Evolutionary conservation across 2,113 vertebrate species (phyloP), one percentile per base, ranked within the genome.

Genomic region (Arvicanthis niloticus): DNA sequence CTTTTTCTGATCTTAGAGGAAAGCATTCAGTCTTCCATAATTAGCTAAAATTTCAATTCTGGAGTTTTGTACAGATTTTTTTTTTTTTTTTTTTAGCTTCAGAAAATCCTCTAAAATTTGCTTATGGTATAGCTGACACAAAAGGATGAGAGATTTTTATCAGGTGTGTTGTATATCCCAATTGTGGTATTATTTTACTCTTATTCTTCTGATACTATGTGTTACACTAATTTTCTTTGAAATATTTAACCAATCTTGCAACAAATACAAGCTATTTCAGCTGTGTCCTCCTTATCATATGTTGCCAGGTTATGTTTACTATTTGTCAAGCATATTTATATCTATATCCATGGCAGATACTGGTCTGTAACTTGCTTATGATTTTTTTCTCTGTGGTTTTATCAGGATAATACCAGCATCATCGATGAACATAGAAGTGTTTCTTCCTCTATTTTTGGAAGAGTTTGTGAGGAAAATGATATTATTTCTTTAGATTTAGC

Each of bases 401-500:
- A 53, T 73, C 42, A 86, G 9, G 21, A 21, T 65, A 58, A 78
- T 37, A 89, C 3, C 60, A 13, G 5, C 7, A 37, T 40, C 15
- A 19, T 16, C 56, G 31, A 51, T 85, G 15, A 93, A 45, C 31
- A 37, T 31, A 65, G 19, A 78, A 62, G 19, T 68, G 0, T 72
- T 6, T 24, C 53, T 76, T 51, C 51, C 29, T 78, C 19, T 85
- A 15, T 37, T 77, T 88, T 91, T 91, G 53, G 19, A 51, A 89
- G n/a, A 73, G 12, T 68, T 88, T 51, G 8, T 90, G 15, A 91
- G 15, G 11, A 65, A 93, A 76, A 24, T 85, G 7, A 0, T 68
- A 93, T 37, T 87, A 58, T 70, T 82, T 93, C 80, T 70, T 91
- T 78, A 15, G 60, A 40, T 95, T 88, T 40, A 92, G 10, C 56